Base-by-base conservation (phyloP, 1,140 invertebrate species). In the Aporrectodea caliginosa region DNA sequence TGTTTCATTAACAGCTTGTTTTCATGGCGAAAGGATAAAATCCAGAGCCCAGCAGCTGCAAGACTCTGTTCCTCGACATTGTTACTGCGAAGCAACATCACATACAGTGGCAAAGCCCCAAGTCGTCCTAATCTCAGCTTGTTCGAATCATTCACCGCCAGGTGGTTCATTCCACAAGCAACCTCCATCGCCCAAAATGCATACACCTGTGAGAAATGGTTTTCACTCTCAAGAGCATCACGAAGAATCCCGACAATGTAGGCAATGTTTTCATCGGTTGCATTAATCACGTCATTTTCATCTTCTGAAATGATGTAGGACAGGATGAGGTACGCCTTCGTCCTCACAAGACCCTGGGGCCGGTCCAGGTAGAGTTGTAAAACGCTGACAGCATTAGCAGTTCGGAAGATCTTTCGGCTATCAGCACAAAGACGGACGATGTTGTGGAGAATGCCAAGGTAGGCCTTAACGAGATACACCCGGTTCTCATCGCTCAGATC, bases 91-190 rank as follows among this genome's bases (percentile, higher is more conserved):
- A 87, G 73, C 31, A 85, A 69, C 30, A 75, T 71, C 16, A 82
- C 78, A 69, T 83, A 86, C 33, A 85, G 77, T 16, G 83, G 81
- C 33, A 86, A 70, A 14, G 80, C 82, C 0, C 84, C 83, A 68
- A 81, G 79, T 31, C 73, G 35, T 0, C 86, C 85, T 31, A 87
- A 82, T 14, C 77, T 79, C 35, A 81, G 32, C 75, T 87, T 87
- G 79, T 87, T 87, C 29, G 79, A 69, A 80, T 87, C 86, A 78
- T 84, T 84, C 31, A 84, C 80, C 2, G 85, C 84, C 31, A 87
- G 75, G 73, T 85, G 84, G 76, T 85, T 85, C 31, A 87, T 69
- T 2, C 85, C 86, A 68, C 77, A 78, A 27, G 85, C 76, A 2
- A 85, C 80, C 81, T 87, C 86, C 35, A 73, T 58, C 12, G 81